phyloP scores from a whole-genome alignment of 2,113 vertebrate species.

The Alaudala cheleensis region DNA sequence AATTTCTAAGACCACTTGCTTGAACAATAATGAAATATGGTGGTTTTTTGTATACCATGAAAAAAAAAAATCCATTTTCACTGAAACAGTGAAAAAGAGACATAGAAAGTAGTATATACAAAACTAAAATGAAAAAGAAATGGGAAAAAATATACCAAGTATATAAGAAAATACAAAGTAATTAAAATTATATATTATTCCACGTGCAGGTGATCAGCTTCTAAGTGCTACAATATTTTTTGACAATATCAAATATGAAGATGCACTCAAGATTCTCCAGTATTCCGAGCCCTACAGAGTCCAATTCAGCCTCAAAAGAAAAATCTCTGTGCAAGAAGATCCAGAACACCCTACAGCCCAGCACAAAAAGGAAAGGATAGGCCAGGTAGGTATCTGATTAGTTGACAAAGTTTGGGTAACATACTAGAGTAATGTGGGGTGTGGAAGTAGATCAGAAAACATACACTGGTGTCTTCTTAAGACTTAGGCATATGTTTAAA shows the following conservation, averaged over 20 bases:
- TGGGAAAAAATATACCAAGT: not conserved
- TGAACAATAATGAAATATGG: not conserved
- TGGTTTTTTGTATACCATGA: not conserved
- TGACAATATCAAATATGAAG: slow-evolving; percentile 91
- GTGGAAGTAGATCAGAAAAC: not conserved
- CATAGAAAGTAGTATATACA: not conserved
- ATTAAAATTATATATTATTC: not conserved
- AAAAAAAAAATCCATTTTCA: not conserved
- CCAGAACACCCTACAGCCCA: slow-evolving; percentile 44
- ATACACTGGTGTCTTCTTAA: not conserved
- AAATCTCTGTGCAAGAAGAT: slow-evolving; percentile 60
- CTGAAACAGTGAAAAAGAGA: not conserved
- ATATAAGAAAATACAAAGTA: not conserved
- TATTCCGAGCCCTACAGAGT: slow-evolving; percentile 91
- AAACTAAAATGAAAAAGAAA: not conserved
- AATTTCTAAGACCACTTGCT: not conserved
- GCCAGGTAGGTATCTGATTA: slow-evolving; percentile 21
- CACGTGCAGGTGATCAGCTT: slow-evolving; percentile 88
- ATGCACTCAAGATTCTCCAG: slow-evolving; percentile 93
- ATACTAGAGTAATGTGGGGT: not conserved
- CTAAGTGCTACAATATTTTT: slow-evolving; percentile 95
- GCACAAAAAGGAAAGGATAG: slow-evolving; percentile 56
- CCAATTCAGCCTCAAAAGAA: slow-evolving; percentile 89
- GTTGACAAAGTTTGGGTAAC: not conserved
- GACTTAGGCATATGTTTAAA: not conserved